These are phyloP conservation scores for Clarias gariepinus DNA, from an alignment of 2,113 vertebrate genomes.

Conservation along the genomic window DNA sequence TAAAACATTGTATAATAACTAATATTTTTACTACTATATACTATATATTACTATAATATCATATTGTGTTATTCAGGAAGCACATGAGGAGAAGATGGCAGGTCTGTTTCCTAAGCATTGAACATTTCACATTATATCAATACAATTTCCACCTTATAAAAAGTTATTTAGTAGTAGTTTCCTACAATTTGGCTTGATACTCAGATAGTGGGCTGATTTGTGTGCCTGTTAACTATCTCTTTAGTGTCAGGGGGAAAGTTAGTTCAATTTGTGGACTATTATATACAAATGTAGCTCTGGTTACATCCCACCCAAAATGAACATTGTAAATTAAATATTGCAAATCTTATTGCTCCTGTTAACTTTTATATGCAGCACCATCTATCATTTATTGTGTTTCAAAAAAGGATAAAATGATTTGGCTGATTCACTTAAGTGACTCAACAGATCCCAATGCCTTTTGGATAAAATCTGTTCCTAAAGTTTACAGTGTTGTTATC, in stretches of 20 bases:
- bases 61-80: neutral
- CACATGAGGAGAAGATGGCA: neutral
- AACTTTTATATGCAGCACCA: neutral
- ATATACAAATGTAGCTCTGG: neutral
- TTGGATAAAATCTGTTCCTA: neutral
- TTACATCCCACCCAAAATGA: neutral
- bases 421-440: conserved; percentile 1
- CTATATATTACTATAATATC: neutral
- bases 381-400: neutral
- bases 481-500: neutral
- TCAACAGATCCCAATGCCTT: neutral
- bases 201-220: neutral
- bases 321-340: neutral
- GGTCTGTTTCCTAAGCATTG: too few relatives aligned
- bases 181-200: neutral
- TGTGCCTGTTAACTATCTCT: neutral
- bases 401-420: neutral
- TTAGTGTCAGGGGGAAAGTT: neutral
- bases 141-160: neutral
- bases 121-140: neutral
- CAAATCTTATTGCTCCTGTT: neutral
- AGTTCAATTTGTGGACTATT: neutral
- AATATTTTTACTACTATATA: too few relatives aligned
- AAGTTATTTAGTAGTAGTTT: neutral
- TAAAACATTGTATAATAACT: too few relatives aligned